Evolutionary conservation across 1,140 invertebrate species (phyloP).

Genomic region (Plectrocnemia conspersa): DNA sequence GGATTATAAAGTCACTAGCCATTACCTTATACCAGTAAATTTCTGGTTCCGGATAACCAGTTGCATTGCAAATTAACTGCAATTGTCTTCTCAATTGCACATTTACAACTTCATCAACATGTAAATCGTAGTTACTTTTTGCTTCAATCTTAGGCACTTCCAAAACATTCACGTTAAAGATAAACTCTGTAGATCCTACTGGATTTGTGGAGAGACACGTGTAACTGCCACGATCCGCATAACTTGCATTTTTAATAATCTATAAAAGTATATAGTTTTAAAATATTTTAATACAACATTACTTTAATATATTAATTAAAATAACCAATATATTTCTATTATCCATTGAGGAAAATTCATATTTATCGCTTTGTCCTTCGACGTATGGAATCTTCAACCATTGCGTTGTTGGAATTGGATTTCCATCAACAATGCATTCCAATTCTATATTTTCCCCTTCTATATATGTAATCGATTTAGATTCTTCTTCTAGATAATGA

Average conservation of each 20-base stretch:
- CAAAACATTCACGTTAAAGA: conserved; percentile 40
- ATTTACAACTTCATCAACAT: conserved; percentile 28
- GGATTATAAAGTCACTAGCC: neutral
- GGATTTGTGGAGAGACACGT: conserved; percentile 47
- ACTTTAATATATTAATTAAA: neutral
- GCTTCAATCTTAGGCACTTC: conserved; percentile 40
- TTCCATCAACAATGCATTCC: conserved; percentile 41
- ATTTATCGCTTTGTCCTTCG: conserved; percentile 31
- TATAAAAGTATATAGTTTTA: conserved; percentile 23
- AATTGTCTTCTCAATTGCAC: conserved; percentile 42
- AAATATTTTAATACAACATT: neutral
- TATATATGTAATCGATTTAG: conserved; percentile 2
- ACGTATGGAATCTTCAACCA: conserved; percentile 48
- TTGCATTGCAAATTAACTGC: conserved; percentile 44
- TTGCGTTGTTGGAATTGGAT: conserved; percentile 38
- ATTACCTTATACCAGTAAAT: conserved; percentile 47
- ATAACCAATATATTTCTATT: neutral
- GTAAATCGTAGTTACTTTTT: conserved; percentile 26
- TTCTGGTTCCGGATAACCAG: conserved; percentile 43
- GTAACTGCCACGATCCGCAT: conserved; percentile 45
- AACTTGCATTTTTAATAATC: conserved; percentile 41
- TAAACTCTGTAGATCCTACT: conserved; percentile 43
- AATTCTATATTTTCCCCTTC: conserved; percentile 38
- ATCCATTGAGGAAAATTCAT: neutral
- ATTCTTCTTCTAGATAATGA: neutral